These are phyloP conservation scores for Seira sanloemensis DNA, from an alignment of 2,888 invertebrate species.

Conservation along the genomic window DNA sequence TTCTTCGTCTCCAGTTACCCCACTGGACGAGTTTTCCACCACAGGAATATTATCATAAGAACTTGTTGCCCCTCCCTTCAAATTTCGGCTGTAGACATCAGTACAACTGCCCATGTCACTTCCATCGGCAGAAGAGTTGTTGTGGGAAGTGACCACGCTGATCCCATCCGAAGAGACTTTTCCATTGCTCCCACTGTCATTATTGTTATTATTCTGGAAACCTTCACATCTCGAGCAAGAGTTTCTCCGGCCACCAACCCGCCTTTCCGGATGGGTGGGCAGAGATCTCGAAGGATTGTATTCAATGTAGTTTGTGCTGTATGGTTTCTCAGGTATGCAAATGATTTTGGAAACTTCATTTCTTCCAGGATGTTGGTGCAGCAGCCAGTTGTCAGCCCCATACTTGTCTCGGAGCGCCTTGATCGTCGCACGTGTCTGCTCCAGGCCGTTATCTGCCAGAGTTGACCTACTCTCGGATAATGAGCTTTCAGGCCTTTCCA, in stretches of 20 bases:
- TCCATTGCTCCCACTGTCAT: slow-evolving; percentile 38
- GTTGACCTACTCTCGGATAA: slow-evolving; percentile 43
- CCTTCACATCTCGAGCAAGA: slow-evolving; percentile 60
- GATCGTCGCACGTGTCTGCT: slow-evolving; percentile 61
- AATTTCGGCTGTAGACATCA: slow-evolving; percentile 51
- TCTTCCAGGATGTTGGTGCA: slow-evolving; percentile 69
- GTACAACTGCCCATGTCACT: slow-evolving; percentile 50
- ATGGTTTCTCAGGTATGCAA: slow-evolving; percentile 66
- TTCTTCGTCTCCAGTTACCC: not conserved
- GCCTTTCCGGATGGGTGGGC: slow-evolving; percentile 45
- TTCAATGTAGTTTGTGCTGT: slow-evolving; percentile 22
- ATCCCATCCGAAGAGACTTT: slow-evolving; percentile 55
- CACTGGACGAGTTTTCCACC: not conserved
- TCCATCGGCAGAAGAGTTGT: slow-evolving; percentile 42
- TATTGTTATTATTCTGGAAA: slow-evolving; percentile 28
- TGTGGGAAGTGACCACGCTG: slow-evolving; percentile 47
- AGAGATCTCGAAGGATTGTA: slow-evolving; percentile 46
- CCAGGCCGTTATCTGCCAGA: slow-evolving; percentile 42
- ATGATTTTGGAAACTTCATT: slow-evolving; percentile 69
- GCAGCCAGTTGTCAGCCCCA: slow-evolving; percentile 71
- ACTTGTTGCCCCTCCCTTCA: not conserved
- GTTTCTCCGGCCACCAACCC: slow-evolving; percentile 40
- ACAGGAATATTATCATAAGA: not conserved
- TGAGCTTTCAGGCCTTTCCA: slow-evolving; percentile 49
- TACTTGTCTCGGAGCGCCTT: slow-evolving; percentile 69